A percentile compares a stretch with the other conserved stretches of the same genome.
phyloP scores from a whole-genome alignment of 1,140 invertebrate species.

The Helicoverpa zea region DNA sequence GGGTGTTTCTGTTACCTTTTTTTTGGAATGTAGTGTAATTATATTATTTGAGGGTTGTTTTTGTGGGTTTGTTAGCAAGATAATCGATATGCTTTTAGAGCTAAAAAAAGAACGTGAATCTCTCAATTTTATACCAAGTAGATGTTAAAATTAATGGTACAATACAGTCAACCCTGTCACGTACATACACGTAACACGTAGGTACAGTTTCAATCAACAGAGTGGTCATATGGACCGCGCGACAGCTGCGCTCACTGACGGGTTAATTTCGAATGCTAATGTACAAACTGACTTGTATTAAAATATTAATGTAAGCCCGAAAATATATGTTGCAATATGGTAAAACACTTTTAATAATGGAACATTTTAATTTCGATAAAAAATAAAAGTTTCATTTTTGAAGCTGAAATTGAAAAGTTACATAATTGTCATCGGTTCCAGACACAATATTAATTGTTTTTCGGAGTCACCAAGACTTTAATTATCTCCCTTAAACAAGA shows the following conservation, averaged over 20 bases:
- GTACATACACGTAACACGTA: neutral
- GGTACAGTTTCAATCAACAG: conserved; percentile 46
- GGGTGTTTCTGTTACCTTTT: neutral
- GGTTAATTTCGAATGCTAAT: conserved; percentile 48
- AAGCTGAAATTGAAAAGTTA: too few relatives aligned
- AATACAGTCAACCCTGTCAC: conserved; percentile 34
- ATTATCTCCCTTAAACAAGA: too few relatives aligned
- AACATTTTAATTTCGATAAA: neutral
- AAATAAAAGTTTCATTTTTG: too few relatives aligned
- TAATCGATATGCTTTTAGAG: too few relatives aligned
- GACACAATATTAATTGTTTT: too few relatives aligned
- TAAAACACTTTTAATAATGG: neutral
- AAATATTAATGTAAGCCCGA: conserved; percentile 29
- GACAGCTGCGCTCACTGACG: conserved; percentile 38
- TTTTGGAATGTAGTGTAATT: neutral
- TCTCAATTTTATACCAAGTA: too few relatives aligned
- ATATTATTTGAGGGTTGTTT: neutral
- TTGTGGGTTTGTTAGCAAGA: too few relatives aligned
- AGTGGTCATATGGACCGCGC: conserved; percentile 40
- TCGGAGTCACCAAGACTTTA: too few relatives aligned
- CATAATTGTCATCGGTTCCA: too few relatives aligned
- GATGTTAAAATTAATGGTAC: conserved; percentile 5
- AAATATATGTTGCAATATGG: neutral
- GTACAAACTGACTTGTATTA: conserved; percentile 20
- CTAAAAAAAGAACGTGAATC: too few relatives aligned